These are phyloP conservation scores for Xanthorhoe designata DNA, from an alignment of 2,888 invertebrate species.

Conservation along the genomic window DNA sequence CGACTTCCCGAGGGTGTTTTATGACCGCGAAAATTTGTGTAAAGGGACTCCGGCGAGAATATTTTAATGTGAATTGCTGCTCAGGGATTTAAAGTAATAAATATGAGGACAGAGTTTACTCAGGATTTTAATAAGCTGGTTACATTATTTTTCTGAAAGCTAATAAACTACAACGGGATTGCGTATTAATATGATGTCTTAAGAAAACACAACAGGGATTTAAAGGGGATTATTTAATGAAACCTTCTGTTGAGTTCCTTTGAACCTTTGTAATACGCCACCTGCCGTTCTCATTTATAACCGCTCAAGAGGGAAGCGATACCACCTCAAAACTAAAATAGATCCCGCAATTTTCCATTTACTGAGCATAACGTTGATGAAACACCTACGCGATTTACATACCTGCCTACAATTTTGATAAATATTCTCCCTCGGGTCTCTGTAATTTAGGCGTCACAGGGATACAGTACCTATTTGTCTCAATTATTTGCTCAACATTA, in stretches of 20 bases:
- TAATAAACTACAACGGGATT: not conserved
- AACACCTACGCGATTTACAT: conserved; percentile 23
- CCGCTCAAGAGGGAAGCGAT: conserved; percentile 5
- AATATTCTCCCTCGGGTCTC: not conserved
- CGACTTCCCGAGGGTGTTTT: conserved; percentile 19
- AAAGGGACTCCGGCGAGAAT: not conserved
- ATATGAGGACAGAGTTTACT: not conserved
- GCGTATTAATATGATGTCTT: not conserved
- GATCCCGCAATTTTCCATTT: conserved; percentile 33
- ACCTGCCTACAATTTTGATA: conserved; percentile 3
- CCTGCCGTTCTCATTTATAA: conserved; percentile 13
- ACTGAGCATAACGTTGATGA: conserved; percentile 30
- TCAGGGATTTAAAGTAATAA: conserved; percentile 11
- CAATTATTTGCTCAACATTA: not conserved
- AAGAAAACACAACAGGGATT: not conserved
- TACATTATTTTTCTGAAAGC: not conserved
- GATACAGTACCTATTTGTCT: not conserved
- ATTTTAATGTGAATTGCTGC: conserved; percentile 10
- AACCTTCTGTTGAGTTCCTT: not conserved
- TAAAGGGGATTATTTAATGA: not conserved
- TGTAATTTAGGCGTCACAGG: conserved; percentile 2
- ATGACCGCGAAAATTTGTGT: conserved; percentile 20
- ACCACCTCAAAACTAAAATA: conserved; percentile 4
- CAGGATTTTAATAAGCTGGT: not conserved
- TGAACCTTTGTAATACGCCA: conserved; percentile 7